Conservation (phyloP, 2,113 vertebrate species). For the Notothenia rossii region DNA sequence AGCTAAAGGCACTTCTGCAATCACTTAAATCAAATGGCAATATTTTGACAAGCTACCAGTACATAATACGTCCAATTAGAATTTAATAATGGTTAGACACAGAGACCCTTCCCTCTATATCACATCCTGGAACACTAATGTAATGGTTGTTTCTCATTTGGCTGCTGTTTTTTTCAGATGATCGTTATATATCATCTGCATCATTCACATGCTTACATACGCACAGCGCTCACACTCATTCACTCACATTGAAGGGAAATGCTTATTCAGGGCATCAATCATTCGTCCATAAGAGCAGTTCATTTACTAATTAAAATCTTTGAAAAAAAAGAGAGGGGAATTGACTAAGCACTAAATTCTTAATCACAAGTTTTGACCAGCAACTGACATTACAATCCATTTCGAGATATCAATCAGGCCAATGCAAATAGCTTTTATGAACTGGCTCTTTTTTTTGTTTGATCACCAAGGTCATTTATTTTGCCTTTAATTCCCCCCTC, state of each 20-base stretch:
- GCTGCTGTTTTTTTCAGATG: slow-evolving; percentile 61
- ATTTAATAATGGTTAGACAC: slow-evolving; percentile 71
- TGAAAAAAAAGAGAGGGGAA: slow-evolving; percentile 85
- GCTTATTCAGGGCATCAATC: slow-evolving; percentile 90
- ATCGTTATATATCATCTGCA: slow-evolving; percentile 75
- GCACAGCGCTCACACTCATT: slow-evolving; percentile 60
- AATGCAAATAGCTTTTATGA: slow-evolving; percentile 69
- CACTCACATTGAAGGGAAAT: slow-evolving; percentile 72
- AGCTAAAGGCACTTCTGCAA: slow-evolving; percentile 50
- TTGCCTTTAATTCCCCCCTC: slow-evolving; percentile 63
- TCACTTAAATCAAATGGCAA: slow-evolving; percentile 63
- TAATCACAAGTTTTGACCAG: slow-evolving; percentile 87
- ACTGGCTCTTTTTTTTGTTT: slow-evolving; percentile 51
- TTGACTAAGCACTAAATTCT: slow-evolving; percentile 90
- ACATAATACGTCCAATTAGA: slow-evolving; percentile 79
- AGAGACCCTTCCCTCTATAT: slow-evolving; percentile 70
- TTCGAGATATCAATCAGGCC: slow-evolving; percentile 80
- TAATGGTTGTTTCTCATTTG: slow-evolving; percentile 78
- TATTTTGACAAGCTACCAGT: slow-evolving; percentile 78
- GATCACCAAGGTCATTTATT: slow-evolving; percentile 66
- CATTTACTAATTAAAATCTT: slow-evolving; percentile 97
- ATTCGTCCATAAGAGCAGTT: slow-evolving; percentile 88
- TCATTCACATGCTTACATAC: slow-evolving; percentile 70
- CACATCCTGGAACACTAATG: slow-evolving; percentile 74
- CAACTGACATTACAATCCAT: slow-evolving; percentile 79